Evolutionary conservation across 2,888 invertebrate species (phyloP).

Genomic region (Eupithecia dodoneata): DNA sequence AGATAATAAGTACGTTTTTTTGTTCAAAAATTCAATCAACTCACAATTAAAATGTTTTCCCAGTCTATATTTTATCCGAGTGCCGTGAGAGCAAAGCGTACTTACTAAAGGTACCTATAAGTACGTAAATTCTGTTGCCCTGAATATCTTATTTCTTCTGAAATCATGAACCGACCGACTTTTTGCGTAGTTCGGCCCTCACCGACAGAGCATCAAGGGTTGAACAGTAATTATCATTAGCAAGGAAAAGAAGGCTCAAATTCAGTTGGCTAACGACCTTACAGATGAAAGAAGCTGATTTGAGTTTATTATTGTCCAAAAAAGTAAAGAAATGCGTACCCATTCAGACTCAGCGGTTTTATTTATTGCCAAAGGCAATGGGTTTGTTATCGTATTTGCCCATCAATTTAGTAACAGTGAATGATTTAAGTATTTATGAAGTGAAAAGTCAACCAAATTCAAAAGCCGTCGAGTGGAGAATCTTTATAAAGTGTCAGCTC

Average conservation of each 20-base stretch:
- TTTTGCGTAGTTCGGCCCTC: background rate
- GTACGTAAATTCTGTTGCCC: background rate
- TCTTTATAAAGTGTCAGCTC: constrained; percentile 27
- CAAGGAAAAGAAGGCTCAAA: background rate
- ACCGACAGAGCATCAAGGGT: constrained; percentile 1
- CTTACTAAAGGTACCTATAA: background rate
- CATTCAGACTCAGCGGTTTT: too few relatives aligned
- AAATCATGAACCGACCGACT: background rate
- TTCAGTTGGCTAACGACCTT: background rate
- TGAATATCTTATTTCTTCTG: background rate
- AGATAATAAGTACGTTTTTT: too few relatives aligned
- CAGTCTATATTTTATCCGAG: too few relatives aligned
- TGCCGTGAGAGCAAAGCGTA: too few relatives aligned
- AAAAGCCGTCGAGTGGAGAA: background rate
- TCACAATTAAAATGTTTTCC: too few relatives aligned
- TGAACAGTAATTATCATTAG: constrained; percentile 6
- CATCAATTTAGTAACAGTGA: background rate
- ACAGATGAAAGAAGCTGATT: background rate
- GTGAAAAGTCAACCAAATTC: background rate
- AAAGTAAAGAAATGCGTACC: too few relatives aligned
- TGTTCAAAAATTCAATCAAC: too few relatives aligned
- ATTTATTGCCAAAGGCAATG: too few relatives aligned
- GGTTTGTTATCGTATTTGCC: background rate
- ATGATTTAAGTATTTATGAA: background rate
- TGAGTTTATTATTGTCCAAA: background rate